Evolutionary conservation across 2,888 invertebrate species (phyloP).

Genomic region (Belgica antarctica): DNA sequence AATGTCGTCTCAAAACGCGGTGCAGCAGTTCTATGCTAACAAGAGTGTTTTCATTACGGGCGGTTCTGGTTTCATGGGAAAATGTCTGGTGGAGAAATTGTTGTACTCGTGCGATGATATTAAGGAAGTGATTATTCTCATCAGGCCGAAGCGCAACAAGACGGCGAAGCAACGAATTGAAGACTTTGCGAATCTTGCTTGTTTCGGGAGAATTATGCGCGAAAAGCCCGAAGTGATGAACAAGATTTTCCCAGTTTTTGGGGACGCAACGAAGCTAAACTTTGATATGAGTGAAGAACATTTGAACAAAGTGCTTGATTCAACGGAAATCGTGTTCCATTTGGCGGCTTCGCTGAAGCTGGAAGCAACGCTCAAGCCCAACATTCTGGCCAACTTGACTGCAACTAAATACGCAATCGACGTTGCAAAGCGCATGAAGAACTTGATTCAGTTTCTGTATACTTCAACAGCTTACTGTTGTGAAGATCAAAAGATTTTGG

Average conservation of each 20-base stretch:
- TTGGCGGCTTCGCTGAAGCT: slow-evolving; percentile 88
- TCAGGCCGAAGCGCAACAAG: slow-evolving; percentile 66
- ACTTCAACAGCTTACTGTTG: slow-evolving; percentile 30
- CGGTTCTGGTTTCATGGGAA: slow-evolving; percentile 67
- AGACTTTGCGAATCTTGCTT: slow-evolving; percentile 67
- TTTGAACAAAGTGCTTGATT: slow-evolving; percentile 59
- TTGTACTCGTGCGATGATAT: slow-evolving; percentile 65
- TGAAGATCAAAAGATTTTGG: slow-evolving; percentile 65
- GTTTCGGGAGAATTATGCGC: slow-evolving; percentile 67
- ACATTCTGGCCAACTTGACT: slow-evolving; percentile 85
- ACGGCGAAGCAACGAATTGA: slow-evolving; percentile 63
- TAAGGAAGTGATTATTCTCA: slow-evolving; percentile 63
- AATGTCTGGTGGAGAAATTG: slow-evolving; percentile 64
- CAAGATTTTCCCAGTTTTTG: slow-evolving; percentile 72
- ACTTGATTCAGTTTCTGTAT: background rate
- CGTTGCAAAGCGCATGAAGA: slow-evolving; percentile 51
- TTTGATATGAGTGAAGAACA: slow-evolving; percentile 65
- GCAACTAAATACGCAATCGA: slow-evolving; percentile 79
- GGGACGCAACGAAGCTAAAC: slow-evolving; percentile 64
- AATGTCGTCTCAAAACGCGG: slow-evolving; percentile 52
- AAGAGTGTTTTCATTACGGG: slow-evolving; percentile 64
- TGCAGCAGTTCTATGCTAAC: slow-evolving; percentile 64
- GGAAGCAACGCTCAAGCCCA: slow-evolving; percentile 84
- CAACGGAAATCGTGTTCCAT: slow-evolving; percentile 84
- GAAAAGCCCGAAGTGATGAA: slow-evolving; percentile 67